Evolutionary conservation across 2,113 vertebrate genomes (phyloP).

Genomic region (Carettochelys insculpta): DNA sequence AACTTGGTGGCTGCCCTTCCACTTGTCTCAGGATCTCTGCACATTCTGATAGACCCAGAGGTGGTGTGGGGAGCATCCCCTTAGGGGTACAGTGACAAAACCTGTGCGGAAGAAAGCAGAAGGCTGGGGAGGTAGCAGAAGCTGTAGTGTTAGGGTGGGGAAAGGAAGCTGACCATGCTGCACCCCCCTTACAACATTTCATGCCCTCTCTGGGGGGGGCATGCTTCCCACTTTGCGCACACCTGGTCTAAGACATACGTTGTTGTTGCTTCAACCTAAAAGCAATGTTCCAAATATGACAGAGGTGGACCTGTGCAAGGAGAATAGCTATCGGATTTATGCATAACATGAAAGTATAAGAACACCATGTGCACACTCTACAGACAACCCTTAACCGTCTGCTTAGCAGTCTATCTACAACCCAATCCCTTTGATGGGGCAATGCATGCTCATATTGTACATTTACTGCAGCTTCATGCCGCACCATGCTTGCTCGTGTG

Average conservation of each 20-base stretch:
- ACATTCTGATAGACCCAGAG: too few relatives aligned
- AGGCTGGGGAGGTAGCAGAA: too few relatives aligned
- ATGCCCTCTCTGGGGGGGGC: too few relatives aligned
- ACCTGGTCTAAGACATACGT: neutral
- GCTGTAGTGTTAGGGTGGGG: too few relatives aligned
- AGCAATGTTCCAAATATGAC: neutral
- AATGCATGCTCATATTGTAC: neutral
- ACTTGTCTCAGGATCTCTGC: too few relatives aligned
- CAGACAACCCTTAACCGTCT: neutral
- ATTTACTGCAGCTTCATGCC: slow-evolving; percentile 5
- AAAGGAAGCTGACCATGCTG: too few relatives aligned
- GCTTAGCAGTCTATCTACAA: neutral
- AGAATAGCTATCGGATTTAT: neutral
- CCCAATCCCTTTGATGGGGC: slow-evolving; percentile 1
- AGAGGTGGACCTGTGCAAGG: neutral
- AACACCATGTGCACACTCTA: rapidly evolving
- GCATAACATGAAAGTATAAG: neutral
- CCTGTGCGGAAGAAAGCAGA: too few relatives aligned
- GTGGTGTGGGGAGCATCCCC: too few relatives aligned
- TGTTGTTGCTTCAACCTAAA: neutral
- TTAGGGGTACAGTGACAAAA: too few relatives aligned
- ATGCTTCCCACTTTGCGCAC: too few relatives aligned
- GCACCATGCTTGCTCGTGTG: neutral
- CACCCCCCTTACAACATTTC: too few relatives aligned
- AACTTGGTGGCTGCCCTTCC: too few relatives aligned